Evolutionary conservation across 2,888 invertebrate genomes (phyloP), one percentile per base, ranked within the genome.

Genomic region (Linnaemya vulpina): DNA sequence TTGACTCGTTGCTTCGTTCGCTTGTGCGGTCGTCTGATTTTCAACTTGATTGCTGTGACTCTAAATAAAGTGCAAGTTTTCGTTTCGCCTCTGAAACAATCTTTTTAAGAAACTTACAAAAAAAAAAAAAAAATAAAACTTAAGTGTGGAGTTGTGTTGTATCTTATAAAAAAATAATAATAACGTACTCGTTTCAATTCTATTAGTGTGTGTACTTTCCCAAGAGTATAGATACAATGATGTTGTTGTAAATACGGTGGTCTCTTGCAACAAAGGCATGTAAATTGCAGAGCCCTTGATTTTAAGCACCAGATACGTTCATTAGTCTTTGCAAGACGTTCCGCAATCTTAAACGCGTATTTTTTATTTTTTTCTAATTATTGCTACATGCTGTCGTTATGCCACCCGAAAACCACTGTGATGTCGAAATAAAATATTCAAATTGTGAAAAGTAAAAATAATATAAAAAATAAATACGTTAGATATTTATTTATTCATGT

Each of bases 221-320:
- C 86, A 87, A 87, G 87, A 88, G 90, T 88, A 86, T 87, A 88
- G 88, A 87, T 87, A 87, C 83, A 84, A 84, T 82, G 49, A 70
- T 62, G 60, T 70, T 76, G 86, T 84, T 87, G 62, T 79, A 60
- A 74, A 71, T 67, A 63, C 53, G 75, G 11, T 82, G 65, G 71
- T 65, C 63, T 83, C 73, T 60, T 80, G 82, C 75, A 81, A 75
- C 74, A 75, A 73, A 78, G 86, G 88, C 89, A 90, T 90, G 90
- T 90, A 90, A 90, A 90, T 90, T 89, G 90, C 88, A 88, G 89
- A 90, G 90, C 91, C 90, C 91, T 91, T 91, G 90, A 91, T 91
- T 90, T 90, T 89, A 88, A 90, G 89, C 90, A 89, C 86, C 87
- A 88, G 89, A 88, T 89, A 90, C 89, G 89, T 89, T 89, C 87